Conservation (phyloP, 2,888 invertebrate genomes). For the Chrysolina oricalcia region DNA sequence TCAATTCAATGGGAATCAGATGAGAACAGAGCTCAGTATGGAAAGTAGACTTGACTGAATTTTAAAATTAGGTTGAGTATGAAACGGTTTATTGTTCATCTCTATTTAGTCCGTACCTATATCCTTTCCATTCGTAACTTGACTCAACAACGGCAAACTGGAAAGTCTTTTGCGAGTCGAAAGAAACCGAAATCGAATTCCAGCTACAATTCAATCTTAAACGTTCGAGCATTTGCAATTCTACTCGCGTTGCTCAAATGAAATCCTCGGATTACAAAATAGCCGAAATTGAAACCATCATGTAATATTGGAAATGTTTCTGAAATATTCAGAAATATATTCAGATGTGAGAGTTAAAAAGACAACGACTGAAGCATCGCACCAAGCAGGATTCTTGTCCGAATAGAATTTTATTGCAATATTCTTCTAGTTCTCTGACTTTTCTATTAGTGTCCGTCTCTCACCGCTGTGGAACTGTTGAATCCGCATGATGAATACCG, state of each 20-base stretch:
- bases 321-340: conserved; percentile 13
- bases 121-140: conserved; percentile 13
- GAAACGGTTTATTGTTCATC: conserved; percentile 3
- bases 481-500: not conserved
- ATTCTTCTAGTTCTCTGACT: not conserved
- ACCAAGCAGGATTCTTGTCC: not conserved
- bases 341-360: not conserved
- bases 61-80: not conserved
- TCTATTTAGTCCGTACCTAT: conserved; percentile 3
- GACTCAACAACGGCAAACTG: conserved; percentile 8
- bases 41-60: not conserved
- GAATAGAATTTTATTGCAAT: not conserved
- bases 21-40: too few species aligned
- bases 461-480: not conserved
- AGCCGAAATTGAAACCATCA: conserved; percentile 54
- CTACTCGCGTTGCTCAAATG: conserved; percentile 58
- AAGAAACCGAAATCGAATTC: conserved; percentile 57
- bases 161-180: conserved; percentile 25
- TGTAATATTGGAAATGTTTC: conserved; percentile 41
- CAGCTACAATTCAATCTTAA: conserved; percentile 58
- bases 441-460: not conserved
- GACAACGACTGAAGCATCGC: not conserved
- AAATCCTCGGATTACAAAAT: conserved; percentile 59
- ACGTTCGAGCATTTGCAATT: conserved; percentile 59
- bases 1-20: too few species aligned